These are phyloP conservation scores for Thalassoma bifasciatum DNA, from an alignment of 2,113 vertebrate species.

Conservation along the genomic window DNA sequence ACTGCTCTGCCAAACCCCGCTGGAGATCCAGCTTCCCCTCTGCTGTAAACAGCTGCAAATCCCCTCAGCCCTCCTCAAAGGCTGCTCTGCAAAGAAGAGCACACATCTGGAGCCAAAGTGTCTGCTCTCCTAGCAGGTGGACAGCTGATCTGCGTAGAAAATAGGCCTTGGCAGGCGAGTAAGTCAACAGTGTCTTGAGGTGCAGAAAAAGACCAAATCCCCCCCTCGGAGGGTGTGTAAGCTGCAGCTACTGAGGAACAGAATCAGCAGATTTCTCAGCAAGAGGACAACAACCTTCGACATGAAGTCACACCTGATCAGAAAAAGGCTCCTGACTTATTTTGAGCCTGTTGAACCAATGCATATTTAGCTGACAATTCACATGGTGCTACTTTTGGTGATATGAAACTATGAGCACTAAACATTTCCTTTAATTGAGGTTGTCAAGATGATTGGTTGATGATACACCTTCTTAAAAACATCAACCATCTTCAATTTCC, in stretches of 20 bases:
- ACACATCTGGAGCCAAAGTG: slow-evolving; percentile 66
- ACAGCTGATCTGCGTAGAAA: slow-evolving; percentile 73
- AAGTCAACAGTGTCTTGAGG: slow-evolving; percentile 50
- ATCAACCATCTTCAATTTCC: slow-evolving; percentile 1
- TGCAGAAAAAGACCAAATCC: slow-evolving; percentile 64
- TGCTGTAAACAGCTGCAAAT: slow-evolving; percentile 63
- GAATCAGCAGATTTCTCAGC: slow-evolving; percentile 66
- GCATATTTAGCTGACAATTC: slow-evolving; percentile 12
- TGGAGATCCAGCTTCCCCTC: slow-evolving; percentile 51
- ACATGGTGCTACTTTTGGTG: slow-evolving; percentile 7
- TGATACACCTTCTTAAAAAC: slow-evolving; percentile 3
- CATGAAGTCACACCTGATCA: slow-evolving; percentile 40
- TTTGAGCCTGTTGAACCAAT: slow-evolving; percentile 22
- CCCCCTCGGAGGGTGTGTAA: slow-evolving; percentile 70
- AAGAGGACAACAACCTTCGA: slow-evolving; percentile 50
- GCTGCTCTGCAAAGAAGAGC: slow-evolving; percentile 55
- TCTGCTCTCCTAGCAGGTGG: slow-evolving; percentile 75
- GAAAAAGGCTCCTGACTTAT: slow-evolving; percentile 17
- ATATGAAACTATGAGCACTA: background rate
- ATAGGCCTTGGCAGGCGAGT: slow-evolving; percentile 64
- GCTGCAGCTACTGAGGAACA: slow-evolving; percentile 59
- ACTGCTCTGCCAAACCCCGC: slow-evolving; percentile 62
- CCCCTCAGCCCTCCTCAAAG: slow-evolving; percentile 47
- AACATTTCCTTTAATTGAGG: too few relatives aligned
- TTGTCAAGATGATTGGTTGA: background rate